A percentile compares a stretch with the other conserved stretches of the same genome.
Conservation (phyloP, 2,888 invertebrate genomes). For the Dioctria rufipes region DNA sequence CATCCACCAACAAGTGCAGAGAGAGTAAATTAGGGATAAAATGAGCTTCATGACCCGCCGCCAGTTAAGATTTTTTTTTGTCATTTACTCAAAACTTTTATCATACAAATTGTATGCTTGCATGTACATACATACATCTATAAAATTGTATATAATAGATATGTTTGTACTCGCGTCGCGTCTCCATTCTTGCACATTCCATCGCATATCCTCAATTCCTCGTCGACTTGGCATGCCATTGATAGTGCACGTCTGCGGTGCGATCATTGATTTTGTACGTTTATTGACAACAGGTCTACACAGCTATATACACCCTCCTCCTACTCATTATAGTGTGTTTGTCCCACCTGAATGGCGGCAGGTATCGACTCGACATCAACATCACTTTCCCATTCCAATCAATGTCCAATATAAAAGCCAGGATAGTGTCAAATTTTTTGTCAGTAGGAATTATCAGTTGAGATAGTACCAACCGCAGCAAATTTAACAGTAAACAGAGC, state of each 20-base stretch:
- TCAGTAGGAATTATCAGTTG: slow-evolving; percentile 34
- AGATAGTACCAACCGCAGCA: background rate
- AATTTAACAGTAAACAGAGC: slow-evolving; percentile 1
- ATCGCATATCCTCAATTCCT: background rate
- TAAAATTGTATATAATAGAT: too few species aligned
- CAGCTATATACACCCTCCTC: background rate
- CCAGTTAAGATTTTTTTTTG: too few species aligned
- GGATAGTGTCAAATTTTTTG: slow-evolving; percentile 52
- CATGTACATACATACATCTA: too few species aligned
- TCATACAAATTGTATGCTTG: too few species aligned
- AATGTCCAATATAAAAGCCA: slow-evolving; percentile 51
- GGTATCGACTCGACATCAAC: background rate
- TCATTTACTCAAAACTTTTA: too few species aligned
- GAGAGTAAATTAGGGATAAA: too few species aligned
- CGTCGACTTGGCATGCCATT: slow-evolving; percentile 14
- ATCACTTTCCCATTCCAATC: slow-evolving; percentile 21
- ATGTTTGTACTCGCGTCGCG: too few species aligned
- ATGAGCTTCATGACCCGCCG: too few species aligned
- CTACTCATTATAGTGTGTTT: too few species aligned
- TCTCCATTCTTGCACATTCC: too few species aligned
- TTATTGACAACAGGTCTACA: background rate
- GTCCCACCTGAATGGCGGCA: slow-evolving; percentile 8
- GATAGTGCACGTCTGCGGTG: background rate
- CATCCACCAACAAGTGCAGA: too few species aligned
- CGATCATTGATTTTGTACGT: background rate